phyloP scores from a whole-genome alignment of 2,888 invertebrate species.

The Cheiracanthium punctorium region DNA sequence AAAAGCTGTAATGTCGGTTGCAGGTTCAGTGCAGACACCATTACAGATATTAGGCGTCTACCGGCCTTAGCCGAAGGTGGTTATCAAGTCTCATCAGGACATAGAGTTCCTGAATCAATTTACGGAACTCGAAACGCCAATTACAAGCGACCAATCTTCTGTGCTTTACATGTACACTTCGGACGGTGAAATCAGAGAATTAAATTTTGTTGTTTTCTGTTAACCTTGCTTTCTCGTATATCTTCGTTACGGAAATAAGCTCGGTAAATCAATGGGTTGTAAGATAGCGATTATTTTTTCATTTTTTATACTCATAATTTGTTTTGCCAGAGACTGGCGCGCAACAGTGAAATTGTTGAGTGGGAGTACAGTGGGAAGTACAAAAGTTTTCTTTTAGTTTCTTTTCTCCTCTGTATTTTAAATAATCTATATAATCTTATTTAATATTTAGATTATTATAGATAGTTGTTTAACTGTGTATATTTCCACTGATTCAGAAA shows the following conservation, averaged over 20 bases:
- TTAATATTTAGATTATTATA: too few species aligned
- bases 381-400: too few species aligned
- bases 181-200: conserved; percentile 48
- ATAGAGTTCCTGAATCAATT: conserved; percentile 65
- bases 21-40: conserved; percentile 33
- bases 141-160: conserved; percentile 52
- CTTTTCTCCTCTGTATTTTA: too few species aligned
- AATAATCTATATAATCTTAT: too few species aligned
- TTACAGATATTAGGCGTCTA: conserved; percentile 68
- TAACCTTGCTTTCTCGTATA: background rate
- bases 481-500: too few species aligned
- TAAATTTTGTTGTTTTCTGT: conserved; percentile 45
- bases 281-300: too few species aligned
- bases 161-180: conserved; percentile 33
- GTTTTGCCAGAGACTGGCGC: too few species aligned
- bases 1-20: conserved; percentile 59
- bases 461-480: too few species aligned
- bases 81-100: conserved; percentile 63
- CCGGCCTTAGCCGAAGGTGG: conserved; percentile 46
- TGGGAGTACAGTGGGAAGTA: too few species aligned
- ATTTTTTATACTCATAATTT: too few species aligned
- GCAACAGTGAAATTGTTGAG: too few species aligned
- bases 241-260: conserved; percentile 20
- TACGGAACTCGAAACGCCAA: conserved; percentile 58
- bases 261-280: too few species aligned